phyloP scores from a whole-genome alignment of 2,888 invertebrate species.

The Beris chalybata region DNA sequence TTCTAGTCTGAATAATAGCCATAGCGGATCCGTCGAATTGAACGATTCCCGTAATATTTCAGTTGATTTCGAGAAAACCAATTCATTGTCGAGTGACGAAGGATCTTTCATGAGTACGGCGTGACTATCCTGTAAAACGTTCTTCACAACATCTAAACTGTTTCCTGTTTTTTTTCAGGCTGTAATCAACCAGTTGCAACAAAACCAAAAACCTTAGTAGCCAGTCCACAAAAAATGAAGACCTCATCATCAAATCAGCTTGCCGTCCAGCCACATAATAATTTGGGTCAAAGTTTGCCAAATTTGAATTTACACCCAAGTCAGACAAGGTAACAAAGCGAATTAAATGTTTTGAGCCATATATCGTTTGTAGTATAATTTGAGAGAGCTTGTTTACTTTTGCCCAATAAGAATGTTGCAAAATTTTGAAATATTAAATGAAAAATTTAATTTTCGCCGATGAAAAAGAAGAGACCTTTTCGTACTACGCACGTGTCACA shows the following conservation, averaged over 20 bases:
- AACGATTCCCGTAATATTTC: slow-evolving; percentile 66
- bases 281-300: slow-evolving; percentile 78
- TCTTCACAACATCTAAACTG: not conserved
- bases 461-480: too few relatives aligned
- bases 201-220: slow-evolving; percentile 49
- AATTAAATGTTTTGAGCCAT: too few relatives aligned
- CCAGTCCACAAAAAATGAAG: slow-evolving; percentile 53
- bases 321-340: slow-evolving; percentile 49
- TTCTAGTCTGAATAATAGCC: slow-evolving; percentile 73
- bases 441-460: too few relatives aligned
- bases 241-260: slow-evolving; percentile 71
- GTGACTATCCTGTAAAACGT: not conserved
- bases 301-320: slow-evolving; percentile 62
- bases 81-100: slow-evolving; percentile 68
- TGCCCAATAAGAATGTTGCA: too few relatives aligned
- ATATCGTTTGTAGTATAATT: too few relatives aligned
- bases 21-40: slow-evolving; percentile 71
- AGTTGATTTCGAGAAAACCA: slow-evolving; percentile 66
- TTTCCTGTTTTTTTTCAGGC: slow-evolving; percentile 34
- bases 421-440: too few relatives aligned
- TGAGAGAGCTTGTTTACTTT: too few relatives aligned
- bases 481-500: too few relatives aligned
- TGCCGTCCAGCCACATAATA: slow-evolving; percentile 71
- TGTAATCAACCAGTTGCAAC: slow-evolving; percentile 40
- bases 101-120: slow-evolving; percentile 51